Evolutionary conservation across 1,140 invertebrate genomes (phyloP).

Genomic region (Ostrea edulis): DNA sequence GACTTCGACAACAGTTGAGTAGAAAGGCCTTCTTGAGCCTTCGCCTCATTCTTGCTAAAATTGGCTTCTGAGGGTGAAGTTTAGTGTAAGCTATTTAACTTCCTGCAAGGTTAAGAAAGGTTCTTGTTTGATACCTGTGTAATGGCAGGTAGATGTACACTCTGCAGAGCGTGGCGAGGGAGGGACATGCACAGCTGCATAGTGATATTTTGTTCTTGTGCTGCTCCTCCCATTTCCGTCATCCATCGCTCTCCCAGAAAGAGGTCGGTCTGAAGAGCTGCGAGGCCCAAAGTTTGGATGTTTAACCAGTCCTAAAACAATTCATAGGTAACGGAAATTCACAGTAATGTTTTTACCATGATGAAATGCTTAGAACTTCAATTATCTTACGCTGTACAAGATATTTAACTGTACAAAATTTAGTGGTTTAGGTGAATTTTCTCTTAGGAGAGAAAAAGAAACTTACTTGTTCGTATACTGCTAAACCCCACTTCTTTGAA

Average conservation of each 20-base stretch:
- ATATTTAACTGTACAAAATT: no score
- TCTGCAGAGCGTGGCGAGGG: conserved; percentile 59
- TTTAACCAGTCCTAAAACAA: conserved; percentile 56
- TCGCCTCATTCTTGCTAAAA: no score
- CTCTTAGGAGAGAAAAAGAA: not conserved
- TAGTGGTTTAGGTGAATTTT: no score
- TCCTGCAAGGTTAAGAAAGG: no score
- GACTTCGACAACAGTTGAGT: no score
- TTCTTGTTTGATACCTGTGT: conserved; percentile 61
- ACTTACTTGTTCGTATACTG: conserved; percentile 68
- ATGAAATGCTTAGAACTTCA: no score
- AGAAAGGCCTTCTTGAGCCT: no score
- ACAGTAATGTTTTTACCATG: no score
- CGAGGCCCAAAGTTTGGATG: conserved; percentile 46
- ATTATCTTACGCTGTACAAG: no score
- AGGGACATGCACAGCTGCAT: conserved; percentile 71
- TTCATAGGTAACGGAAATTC: no score
- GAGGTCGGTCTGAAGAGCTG: conserved; percentile 56
- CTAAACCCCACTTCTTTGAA: conserved; percentile 64
- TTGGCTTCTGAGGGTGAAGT: no score
- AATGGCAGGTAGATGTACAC: conserved; percentile 66
- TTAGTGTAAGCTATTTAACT: not conserved
- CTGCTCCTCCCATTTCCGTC: conserved; percentile 65
- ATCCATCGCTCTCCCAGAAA: conserved; percentile 58
- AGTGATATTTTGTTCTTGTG: conserved; percentile 52